phyloP scores from a whole-genome alignment of 1,140 invertebrate genomes.

The Aphis gossypii region DNA sequence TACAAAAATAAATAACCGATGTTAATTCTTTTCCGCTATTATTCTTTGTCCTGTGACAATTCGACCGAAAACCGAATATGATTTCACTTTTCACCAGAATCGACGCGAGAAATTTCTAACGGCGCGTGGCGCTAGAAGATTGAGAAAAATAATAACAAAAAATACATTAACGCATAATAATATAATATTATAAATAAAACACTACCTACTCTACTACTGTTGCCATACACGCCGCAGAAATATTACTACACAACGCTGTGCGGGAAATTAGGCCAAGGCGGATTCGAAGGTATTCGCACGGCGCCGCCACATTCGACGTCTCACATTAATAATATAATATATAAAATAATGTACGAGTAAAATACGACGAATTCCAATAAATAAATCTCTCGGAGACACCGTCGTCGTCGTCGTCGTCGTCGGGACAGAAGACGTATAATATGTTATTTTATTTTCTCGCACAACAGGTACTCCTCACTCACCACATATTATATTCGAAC shows the following conservation, averaged over 20 bases:
- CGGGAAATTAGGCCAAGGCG: slow-evolving; percentile 50
- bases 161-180: background rate
- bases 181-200: background rate
- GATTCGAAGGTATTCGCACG: background rate
- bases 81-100: slow-evolving; percentile 49
- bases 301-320: background rate
- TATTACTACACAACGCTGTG: background rate
- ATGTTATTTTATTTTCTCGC: background rate
- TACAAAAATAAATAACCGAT: background rate
- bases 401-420: background rate
- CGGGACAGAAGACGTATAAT: background rate
- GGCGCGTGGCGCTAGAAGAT: background rate
- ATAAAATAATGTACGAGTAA: background rate
- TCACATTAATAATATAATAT: background rate
- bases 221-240: background rate
- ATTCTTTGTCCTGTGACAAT: background rate
- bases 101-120: slow-evolving; percentile 19
- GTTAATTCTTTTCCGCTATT: slow-evolving; percentile 7
- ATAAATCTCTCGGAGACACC: slow-evolving; percentile 5
- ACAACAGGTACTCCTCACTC: slow-evolving; percentile 35
- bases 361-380: slow-evolving; percentile 1
- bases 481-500: background rate
- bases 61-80: slow-evolving; percentile 50
- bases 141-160: slow-evolving; percentile 2
- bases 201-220: background rate